Evolutionary conservation across 2,113 vertebrate species (phyloP).

Genomic region (Piliocolobus tephrosceles): DNA sequence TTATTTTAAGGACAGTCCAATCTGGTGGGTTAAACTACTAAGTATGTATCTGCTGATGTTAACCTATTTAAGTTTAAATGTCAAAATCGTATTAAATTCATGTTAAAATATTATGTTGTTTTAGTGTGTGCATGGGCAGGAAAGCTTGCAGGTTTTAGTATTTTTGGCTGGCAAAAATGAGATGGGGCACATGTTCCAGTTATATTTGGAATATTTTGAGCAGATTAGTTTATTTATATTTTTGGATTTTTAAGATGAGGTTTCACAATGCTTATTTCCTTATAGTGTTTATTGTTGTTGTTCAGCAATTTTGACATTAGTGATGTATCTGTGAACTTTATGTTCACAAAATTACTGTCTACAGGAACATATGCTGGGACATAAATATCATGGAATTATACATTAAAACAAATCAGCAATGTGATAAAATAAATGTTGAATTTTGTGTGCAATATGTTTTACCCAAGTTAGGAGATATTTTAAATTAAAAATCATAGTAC

Average conservation of each 20-base stretch:
- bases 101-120: background rate
- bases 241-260: background rate
- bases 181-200: too few species aligned
- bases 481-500: background rate
- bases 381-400: too few species aligned
- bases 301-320: background rate
- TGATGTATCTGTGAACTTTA: background rate
- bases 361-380: accelerated
- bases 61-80: background rate
- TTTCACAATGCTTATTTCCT: background rate
- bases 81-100: background rate
- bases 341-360: background rate
- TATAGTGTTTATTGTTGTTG: background rate
- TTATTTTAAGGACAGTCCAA: background rate
- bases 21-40: background rate
- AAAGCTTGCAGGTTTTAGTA: background rate
- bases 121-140: background rate
- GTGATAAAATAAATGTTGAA: background rate
- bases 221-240: background rate
- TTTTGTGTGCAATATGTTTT: background rate
- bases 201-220: background rate
- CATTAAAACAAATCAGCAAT: background rate
- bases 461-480: background rate
- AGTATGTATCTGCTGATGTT: background rate
- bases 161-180: background rate